Percentiles rank a stretch among this genome's conserved stretches.
These are phyloP conservation scores for Podotricha telesiphe DNA, from an alignment of 2,888 invertebrate genomes.

Conservation along the genomic window DNA sequence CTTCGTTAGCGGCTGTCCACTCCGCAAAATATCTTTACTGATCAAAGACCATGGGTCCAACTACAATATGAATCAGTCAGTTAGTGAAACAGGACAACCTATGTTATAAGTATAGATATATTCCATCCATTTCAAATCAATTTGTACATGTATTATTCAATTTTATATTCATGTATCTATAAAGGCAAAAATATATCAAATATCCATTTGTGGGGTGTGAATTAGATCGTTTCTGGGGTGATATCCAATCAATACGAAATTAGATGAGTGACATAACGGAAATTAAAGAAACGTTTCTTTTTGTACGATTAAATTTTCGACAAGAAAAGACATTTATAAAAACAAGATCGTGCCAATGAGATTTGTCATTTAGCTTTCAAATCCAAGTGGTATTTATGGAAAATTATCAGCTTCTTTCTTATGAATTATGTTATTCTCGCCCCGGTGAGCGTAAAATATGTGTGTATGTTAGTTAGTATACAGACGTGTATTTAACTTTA, in stretches of 20 bases:
- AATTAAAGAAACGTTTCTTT: constrained; percentile 76
- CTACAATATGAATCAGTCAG: too few relatives aligned
- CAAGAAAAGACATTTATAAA: constrained; percentile 32
- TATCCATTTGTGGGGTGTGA: constrained; percentile 35
- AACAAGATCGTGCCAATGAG: constrained; percentile 16
- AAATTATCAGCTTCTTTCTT: background rate
- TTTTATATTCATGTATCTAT: background rate
- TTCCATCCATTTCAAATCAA: too few relatives aligned
- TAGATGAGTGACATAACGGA: constrained; percentile 82
- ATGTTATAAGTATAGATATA: too few relatives aligned
- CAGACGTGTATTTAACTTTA: too few relatives aligned
- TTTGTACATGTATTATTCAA: background rate
- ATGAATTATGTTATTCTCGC: background rate
- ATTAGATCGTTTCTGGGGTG: constrained; percentile 61
- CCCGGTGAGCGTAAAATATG: too few relatives aligned
- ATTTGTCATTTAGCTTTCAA: constrained; percentile 25
- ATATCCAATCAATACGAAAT: constrained; percentile 78
- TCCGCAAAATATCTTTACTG: too few relatives aligned
- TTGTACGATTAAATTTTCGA: constrained; percentile 41
- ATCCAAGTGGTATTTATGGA: constrained; percentile 3
- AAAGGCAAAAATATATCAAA: background rate
- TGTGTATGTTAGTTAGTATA: too few relatives aligned
- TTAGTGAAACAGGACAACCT: too few relatives aligned
- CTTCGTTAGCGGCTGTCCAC: too few relatives aligned
- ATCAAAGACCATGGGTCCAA: too few relatives aligned